Percentiles rank a stretch among this genome's conserved stretches.
phyloP scores from a whole-genome alignment of 2,797 vertebrate genomes.

The Gymnothorax javanicus region DNA sequence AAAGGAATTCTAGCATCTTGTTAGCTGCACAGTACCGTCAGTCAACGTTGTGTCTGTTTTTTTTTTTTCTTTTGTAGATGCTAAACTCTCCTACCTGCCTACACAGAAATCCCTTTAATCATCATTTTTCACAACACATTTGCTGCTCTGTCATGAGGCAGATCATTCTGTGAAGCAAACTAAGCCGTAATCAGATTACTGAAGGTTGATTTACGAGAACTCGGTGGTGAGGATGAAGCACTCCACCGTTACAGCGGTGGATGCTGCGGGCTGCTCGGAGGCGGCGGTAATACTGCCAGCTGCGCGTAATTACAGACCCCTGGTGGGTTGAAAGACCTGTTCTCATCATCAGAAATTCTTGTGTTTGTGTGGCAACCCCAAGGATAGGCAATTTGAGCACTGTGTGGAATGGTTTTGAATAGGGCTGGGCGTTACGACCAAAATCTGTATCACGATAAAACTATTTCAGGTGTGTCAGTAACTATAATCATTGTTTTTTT shows the following conservation, averaged over 20 bases:
- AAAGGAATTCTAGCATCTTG: not conserved
- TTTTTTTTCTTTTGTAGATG: not conserved
- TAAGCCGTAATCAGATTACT: not conserved
- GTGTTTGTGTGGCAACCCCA: not conserved
- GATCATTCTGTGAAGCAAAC: conserved; percentile 6
- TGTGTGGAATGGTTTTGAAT: not conserved
- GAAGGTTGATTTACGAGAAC: not conserved
- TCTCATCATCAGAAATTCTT: not conserved
- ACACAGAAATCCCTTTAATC: not conserved
- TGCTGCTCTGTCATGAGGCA: not conserved
- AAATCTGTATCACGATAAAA: too few relatives aligned
- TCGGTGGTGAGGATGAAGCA: not conserved
- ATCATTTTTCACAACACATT: not conserved
- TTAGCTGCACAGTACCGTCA: not conserved
- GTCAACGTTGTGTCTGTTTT: not conserved
- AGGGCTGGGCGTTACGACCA: too few relatives aligned
- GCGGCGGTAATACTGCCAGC: not conserved
- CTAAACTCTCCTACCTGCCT: not conserved
- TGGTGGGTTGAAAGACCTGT: not conserved
- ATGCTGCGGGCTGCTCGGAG: not conserved
- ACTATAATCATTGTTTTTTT: too few relatives aligned
- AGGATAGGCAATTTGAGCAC: not conserved
- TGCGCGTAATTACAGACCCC: not conserved
- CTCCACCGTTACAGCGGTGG: not conserved
- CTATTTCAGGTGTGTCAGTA: too few relatives aligned